A percentile compares a stretch with the other conserved stretches of the same genome.
phyloP scores from a whole-genome alignment of 2,113 vertebrate genomes.

The Malurus alboscapulatus region DNA sequence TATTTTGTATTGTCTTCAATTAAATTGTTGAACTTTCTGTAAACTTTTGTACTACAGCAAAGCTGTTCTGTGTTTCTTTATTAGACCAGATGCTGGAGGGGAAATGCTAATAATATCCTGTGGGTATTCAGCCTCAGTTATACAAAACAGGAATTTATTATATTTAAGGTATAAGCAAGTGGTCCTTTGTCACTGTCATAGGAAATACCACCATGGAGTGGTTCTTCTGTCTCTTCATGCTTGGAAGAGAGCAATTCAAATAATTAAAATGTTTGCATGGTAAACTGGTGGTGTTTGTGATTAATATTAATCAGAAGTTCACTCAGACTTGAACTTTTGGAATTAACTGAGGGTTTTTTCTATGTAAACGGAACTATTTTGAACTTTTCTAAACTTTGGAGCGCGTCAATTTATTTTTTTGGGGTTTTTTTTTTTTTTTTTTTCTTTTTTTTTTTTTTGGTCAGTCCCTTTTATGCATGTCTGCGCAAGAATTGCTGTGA shows the following conservation, averaged over 20 bases:
- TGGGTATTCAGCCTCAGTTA: slow-evolving; percentile 48
- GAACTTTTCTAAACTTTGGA: background rate
- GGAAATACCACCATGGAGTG: background rate
- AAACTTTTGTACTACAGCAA: slow-evolving; percentile 49
- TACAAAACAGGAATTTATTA: background rate
- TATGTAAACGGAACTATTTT: background rate
- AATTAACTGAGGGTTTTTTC: background rate
- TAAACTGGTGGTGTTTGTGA: background rate
- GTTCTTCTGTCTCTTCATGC: background rate
- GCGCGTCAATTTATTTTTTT: background rate
- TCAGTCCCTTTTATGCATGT: background rate
- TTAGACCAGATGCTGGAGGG: slow-evolving; percentile 57
- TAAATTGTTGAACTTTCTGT: slow-evolving; percentile 50
- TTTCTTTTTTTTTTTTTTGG: background rate
- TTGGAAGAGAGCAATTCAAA: background rate
- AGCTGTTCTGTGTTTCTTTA: slow-evolving; percentile 64
- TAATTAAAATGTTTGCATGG: slow-evolving; percentile 27
- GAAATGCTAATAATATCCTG: slow-evolving; percentile 43
- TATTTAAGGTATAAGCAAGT: background rate
- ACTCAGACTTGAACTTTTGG: background rate
- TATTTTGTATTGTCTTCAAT: slow-evolving; percentile 64
- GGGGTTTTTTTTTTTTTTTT: background rate
- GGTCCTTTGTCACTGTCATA: background rate
- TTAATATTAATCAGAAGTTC: background rate
- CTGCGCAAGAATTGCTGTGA: background rate